Evolutionary conservation across 1,140 invertebrate species (phyloP).

Genomic region (Potamilus streckersoni): DNA sequence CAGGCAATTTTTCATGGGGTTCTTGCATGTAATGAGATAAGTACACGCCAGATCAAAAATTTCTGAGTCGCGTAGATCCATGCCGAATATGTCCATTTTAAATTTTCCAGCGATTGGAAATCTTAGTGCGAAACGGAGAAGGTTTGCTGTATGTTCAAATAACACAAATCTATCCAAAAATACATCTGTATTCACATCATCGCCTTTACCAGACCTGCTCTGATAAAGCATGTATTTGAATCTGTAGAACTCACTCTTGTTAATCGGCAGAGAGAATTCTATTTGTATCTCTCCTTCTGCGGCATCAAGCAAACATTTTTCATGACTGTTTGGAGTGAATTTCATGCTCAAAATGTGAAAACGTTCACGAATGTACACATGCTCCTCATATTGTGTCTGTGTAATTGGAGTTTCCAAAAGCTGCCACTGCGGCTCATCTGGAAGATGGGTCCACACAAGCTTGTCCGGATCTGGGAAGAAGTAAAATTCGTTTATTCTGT

Average conservation of each 20-base stretch:
- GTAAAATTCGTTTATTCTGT: constrained; percentile 64
- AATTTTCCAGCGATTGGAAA: constrained; percentile 60
- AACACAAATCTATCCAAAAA: constrained; percentile 58
- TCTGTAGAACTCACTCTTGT: constrained; percentile 44
- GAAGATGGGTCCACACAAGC: constrained; percentile 46
- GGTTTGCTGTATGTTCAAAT: constrained; percentile 53
- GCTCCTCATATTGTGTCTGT: constrained; percentile 36
- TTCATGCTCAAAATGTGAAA: constrained; percentile 59
- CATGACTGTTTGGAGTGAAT: constrained; percentile 41
- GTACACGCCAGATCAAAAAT: constrained; percentile 60
- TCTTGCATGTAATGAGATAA: constrained; percentile 58
- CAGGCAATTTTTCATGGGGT: constrained; percentile 48
- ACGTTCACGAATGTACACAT: constrained; percentile 45
- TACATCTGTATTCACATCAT: constrained; percentile 34
- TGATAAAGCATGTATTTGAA: constrained; percentile 62
- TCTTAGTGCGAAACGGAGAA: constrained; percentile 49
- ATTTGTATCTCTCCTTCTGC: constrained; percentile 54
- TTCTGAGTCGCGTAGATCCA: constrained; percentile 53
- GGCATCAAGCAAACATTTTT: constrained; percentile 46
- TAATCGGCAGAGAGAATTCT: constrained; percentile 47
- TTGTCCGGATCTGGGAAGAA: constrained; percentile 61
- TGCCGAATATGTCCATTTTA: constrained; percentile 63
- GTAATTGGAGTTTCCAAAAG: constrained; percentile 38
- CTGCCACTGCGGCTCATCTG: constrained; percentile 52
- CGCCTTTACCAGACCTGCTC: constrained; percentile 13